These are phyloP conservation scores for Steinernema scapterisci DNA, from an alignment of 2,888 invertebrate genomes.

Conservation along the genomic window DNA sequence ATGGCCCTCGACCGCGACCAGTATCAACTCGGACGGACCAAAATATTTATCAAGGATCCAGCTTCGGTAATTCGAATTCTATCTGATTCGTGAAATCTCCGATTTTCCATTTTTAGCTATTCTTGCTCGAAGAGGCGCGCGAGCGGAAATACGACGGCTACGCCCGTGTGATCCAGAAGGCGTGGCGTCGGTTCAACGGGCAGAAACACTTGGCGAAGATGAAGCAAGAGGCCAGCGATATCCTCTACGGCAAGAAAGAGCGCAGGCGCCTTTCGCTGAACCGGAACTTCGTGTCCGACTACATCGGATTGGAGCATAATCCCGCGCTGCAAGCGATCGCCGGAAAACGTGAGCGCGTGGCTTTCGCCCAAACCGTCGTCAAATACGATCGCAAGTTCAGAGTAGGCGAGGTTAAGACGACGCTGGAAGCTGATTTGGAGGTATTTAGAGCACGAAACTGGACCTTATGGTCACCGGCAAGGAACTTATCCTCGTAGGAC, in stretches of 20 bases:
- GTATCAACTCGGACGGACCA: slow-evolving; percentile 75
- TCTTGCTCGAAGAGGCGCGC: slow-evolving; percentile 75
- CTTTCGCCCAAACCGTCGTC: slow-evolving; percentile 75
- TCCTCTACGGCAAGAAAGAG: slow-evolving; percentile 74
- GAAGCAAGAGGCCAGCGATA: slow-evolving; percentile 71
- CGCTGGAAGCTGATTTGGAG: slow-evolving; percentile 44
- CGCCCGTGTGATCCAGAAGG: slow-evolving; percentile 76
- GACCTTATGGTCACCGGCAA: slow-evolving; percentile 75
- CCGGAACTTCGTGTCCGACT: slow-evolving; percentile 76
- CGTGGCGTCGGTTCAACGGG: slow-evolving; percentile 75
- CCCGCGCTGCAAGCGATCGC: slow-evolving; percentile 73
- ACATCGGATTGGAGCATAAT: slow-evolving; percentile 75
- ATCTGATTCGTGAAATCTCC: neutral
- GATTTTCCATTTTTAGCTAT: slow-evolving; percentile 71
- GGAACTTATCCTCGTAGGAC: slow-evolving; percentile 74
- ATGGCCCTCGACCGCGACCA: slow-evolving; percentile 74
- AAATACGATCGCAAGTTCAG: slow-evolving; percentile 76
- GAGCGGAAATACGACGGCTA: slow-evolving; percentile 76
- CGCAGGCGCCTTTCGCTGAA: slow-evolving; percentile 74
- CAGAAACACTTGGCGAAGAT: slow-evolving; percentile 73
- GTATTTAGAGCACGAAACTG: slow-evolving; percentile 71
- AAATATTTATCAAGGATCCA: slow-evolving; percentile 77
- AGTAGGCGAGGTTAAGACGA: neutral
- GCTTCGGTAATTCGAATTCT: slow-evolving; percentile 71
- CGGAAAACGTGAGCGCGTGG: slow-evolving; percentile 75